Evolutionary conservation across 2,113 vertebrate species (phyloP), one percentile per base, ranked within the genome.

Genomic region (Notarius quadriscutis): DNA sequence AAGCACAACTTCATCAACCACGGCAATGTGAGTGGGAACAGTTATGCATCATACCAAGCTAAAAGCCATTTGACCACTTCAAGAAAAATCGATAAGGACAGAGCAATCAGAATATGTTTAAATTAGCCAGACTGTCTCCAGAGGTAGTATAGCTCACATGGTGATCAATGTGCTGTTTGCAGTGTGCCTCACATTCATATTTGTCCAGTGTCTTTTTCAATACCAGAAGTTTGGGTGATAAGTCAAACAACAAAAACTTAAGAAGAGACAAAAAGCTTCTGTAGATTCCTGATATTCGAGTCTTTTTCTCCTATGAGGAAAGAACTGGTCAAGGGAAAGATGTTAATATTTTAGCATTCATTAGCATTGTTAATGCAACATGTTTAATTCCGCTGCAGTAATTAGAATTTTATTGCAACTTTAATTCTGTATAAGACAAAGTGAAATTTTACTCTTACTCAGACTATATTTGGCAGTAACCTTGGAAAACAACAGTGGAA

Each of bases 1-100:
- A 96, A 98, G 90, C 96, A 99, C 91, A 97, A 97, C 83, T 99
- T 99, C 92, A 92, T 96, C 92, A 97, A 99, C 95, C 93, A 96
- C 72, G 97, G 97, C 77, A 94, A 93, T 92, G 97, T 98, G 92
- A 96, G 97, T 95, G 51, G 14, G n/a, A 84, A 57, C 75, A 72
- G 50, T 75, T 27, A 18, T 41, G 22, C 62, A 55, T 87, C 67
- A 67, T 80, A 85, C 51, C 60, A 77, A 55, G 17, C 53, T 27
- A 34, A 62, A 81, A 81, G 55, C 78, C 27, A 41, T 81, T 22
- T 81, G 58, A 62, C 57, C 20, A 62, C 58, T 41, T 81, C 9
- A 81, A 2, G 7, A 81, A 62, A 81, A 41, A 48, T 62, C 57
- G 1, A 41, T 62, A 62, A 81, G 30, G 57, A 55, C n/a, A 79